Base-by-base conservation (phyloP, 2,113 vertebrate species). In the Oceanites oceanicus region DNA sequence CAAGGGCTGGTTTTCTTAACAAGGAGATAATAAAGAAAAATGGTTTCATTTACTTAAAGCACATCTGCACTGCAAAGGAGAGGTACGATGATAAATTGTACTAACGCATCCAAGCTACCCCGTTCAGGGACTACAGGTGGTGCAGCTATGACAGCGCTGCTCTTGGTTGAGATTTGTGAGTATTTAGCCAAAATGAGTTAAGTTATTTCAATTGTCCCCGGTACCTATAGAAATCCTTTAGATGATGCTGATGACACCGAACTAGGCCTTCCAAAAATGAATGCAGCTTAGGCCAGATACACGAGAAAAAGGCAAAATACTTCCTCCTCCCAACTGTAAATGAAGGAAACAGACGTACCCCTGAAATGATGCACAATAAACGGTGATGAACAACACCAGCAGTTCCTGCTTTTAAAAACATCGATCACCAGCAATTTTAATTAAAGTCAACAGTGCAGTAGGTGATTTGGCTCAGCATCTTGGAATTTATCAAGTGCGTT, bases 21-120 rank as follows among this genome's bases (percentile, higher is more conserved):
- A 50, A 62, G 91, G 59, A 86, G 74, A 91, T 91, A 94, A 96
- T 90, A 95, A 89, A 96, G 90, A 94, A 77, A 90, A 74, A 92
- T n/a, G 7, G 73, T 92, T 96, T 90, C 25, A 85, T 87, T 95
- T 92, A 82, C 58, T 93, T 86, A 30, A 79, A 91, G 75, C 70
- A 74, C n/a, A 34, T 44, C 90, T 90, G 82, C 85, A 70, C 66
- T 67, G 85, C 71, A 92, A 88, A 85, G 62, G 47, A 61, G 95
- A 96, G 50, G 78, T 19, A 40, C 2, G 26, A 88, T 86, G 90
- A 92, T 94, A 86, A 97, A 96, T 90, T 0, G 8, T 30, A 26
- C 42, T 50, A 86, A 92, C 6, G 2, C n/a, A 45, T 30, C 62
- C 49, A 25, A 36, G 20, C 23, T 40, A 53, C 84, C 12, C 71